Base-by-base conservation (phyloP, 1,140 invertebrate genomes). In the Drosophila pectinifera region DNA sequence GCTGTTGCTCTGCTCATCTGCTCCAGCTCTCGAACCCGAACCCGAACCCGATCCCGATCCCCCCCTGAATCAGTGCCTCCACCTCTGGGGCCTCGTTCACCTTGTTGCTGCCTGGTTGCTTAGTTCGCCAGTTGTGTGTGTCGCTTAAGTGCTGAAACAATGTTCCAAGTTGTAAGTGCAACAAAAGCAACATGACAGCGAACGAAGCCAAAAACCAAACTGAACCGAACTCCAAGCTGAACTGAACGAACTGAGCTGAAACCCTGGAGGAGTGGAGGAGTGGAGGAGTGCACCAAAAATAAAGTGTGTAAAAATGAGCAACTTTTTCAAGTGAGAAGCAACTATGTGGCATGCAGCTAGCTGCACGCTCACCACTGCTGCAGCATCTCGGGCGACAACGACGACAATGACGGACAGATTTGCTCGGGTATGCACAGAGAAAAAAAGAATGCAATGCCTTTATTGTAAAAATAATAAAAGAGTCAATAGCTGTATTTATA, bases 71-170 rank as follows among this genome's bases (percentile, higher is more conserved):
- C 64, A 36, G 59, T 53, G 49, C 26, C 34, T 39, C 62, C 62
- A 41, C 38, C 45, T 41, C 67, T 26, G 41, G 49, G 26, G 31
- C 45, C 70, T 49, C 49, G 36, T 63, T 48, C 72, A 63, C 70
- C 70, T 75, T 48, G 73, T 46, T 56, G 51, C 58, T 36, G 49
- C 28, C 20, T 28, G 28, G 38, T 58, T 62, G 57, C 64, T 74
- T 73, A 72, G 59, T 55, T 55, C 26, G 57, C 58, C 61, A 62
- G 78, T 75, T 80, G 76, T 80, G 84, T 86, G 82, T 88, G 84
- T 89, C 84, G 84, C 84, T 84, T 89, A 89, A 89, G 84, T 89
- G 84, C 80, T 89, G 84, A 89, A 89, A 89, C 84, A 89, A 90
- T 89, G 84, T 89, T 89, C 77, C 85, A 78, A 89, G 80, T 89